Evolutionary conservation across 2,888 invertebrate species (phyloP).

Genomic region (Melolontha melolontha): DNA sequence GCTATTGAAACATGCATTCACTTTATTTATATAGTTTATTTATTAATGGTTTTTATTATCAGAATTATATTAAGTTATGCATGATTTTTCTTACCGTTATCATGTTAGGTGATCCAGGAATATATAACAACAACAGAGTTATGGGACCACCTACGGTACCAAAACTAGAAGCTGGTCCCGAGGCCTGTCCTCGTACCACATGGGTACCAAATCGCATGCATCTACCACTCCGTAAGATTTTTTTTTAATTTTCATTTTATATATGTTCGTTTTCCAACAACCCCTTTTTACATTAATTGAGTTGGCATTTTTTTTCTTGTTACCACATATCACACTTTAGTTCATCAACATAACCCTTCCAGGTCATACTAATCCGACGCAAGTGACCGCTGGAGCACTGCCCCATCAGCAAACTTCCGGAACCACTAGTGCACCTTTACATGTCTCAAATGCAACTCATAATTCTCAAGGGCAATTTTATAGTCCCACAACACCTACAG

Average conservation of each 20-base stretch:
- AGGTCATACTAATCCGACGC: slow-evolving; percentile 56
- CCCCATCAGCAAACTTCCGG: slow-evolving; percentile 53
- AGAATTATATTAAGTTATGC: slow-evolving; percentile 59
- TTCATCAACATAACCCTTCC: slow-evolving; percentile 51
- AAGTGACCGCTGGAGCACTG: slow-evolving; percentile 55
- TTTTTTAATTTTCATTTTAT: slow-evolving; percentile 49
- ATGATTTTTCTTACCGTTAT: slow-evolving; percentile 57
- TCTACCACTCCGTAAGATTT: slow-evolving; percentile 76
- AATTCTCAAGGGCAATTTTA: slow-evolving; percentile 58
- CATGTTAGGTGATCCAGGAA: slow-evolving; percentile 62
- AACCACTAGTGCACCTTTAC: slow-evolving; percentile 53
- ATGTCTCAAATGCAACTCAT: slow-evolving; percentile 54
- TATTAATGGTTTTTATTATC: slow-evolving; percentile 57
- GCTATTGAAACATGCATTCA: slow-evolving; percentile 17
- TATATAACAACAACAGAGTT: slow-evolving; percentile 62
- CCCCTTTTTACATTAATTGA: slow-evolving; percentile 52
- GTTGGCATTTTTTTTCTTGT: slow-evolving; percentile 37
- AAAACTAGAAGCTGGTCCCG: slow-evolving; percentile 71
- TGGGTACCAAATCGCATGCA: slow-evolving; percentile 76
- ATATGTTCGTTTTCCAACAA: background rate
- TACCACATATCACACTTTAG: slow-evolving; percentile 41
- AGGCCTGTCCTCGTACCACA: slow-evolving; percentile 71
- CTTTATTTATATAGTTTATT: slow-evolving; percentile 28
- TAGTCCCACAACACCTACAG: slow-evolving; percentile 53
- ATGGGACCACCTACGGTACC: slow-evolving; percentile 67